Base-by-base conservation (phyloP, 2,888 invertebrate species). In the Linyphia triangularis region DNA sequence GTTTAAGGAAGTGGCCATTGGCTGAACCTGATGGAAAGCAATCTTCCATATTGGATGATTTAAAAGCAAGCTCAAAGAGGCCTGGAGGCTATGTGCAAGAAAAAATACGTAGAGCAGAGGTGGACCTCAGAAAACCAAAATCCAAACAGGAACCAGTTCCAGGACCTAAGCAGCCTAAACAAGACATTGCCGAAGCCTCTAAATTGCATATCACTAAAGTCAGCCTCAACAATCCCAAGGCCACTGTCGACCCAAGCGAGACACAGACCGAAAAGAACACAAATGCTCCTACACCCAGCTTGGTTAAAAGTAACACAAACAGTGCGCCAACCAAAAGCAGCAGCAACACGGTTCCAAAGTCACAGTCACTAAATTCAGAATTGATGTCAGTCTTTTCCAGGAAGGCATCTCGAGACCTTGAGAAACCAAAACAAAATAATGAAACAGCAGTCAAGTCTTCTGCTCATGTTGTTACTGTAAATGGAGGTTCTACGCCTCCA, bases 191-290 rank as follows among this genome's bases (percentile, higher is more conserved):
- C 26, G 86, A 88, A 69, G 22, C 89, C 73, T 79, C 79, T 26
- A 89, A 89, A 73, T 67, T 89, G 72, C 89, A 89, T 82, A 84
- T 89, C 82, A 84, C 83, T 63, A 89, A 89, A 84, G 78, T 89
- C 43, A 89, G 33, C 59, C 57, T 89, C 37, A 84, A 84, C 24
- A 83, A 77, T 28, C 37, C 26, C 57, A 61, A 69, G 28, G 22
- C 51, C 37, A 43, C 2, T 43, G 51, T 16, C 5, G 70, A 88
- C 30, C 4, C 73, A 16, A 63, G 77, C n/a, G 67, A 19, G 10
- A 22, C 65, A 7, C 16, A 13, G 16, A 16, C 16, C 40, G 16
- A 40, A 16, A 40, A 40, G 16, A 40, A 1, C 9, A 40, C 40
- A 40, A n/a, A 51, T n/a, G 16, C 51, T 5, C 5, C 5, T 13